Evolutionary conservation across 2,888 invertebrate genomes (phyloP).

Genomic region (Caenorhabditis drosophilae): DNA sequence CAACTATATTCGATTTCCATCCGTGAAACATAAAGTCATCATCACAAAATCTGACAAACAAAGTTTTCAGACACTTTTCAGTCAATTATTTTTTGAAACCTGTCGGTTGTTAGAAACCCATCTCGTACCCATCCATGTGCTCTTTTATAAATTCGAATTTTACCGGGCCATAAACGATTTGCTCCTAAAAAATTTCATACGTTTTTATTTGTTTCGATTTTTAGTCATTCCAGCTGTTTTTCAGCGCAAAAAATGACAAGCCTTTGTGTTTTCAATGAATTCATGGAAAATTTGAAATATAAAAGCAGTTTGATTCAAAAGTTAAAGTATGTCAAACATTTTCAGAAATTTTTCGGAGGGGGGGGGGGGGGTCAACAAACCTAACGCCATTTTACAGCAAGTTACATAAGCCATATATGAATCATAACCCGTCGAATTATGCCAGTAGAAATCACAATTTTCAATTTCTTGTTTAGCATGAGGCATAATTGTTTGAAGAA

Average conservation of each 20-base stretch:
- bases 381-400: conserved; percentile 60
- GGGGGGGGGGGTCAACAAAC: no score
- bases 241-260: no score
- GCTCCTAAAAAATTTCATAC: conserved; percentile 47
- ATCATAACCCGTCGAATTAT: conserved; percentile 57
- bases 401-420: conserved; percentile 66
- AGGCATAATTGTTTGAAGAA: conserved; percentile 58
- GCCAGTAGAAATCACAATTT: conserved; percentile 61
- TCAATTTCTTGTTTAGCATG: conserved; percentile 45
- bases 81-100: no score
- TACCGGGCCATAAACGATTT: conserved; percentile 55
- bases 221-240: no score
- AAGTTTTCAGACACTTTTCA: no score
- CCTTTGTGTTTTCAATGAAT: no score
- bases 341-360: no score
- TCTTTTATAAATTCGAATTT: conserved; percentile 55
- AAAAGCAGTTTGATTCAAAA: no score
- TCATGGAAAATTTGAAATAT: no score
- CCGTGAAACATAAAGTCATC: conserved; percentile 62
- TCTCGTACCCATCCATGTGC: conserved; percentile 60
- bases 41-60: conserved; percentile 38
- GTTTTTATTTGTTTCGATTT: no score
- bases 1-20: conserved; percentile 52
- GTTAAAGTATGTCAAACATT: no score
- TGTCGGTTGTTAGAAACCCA: conserved; percentile 53